Evolutionary conservation across 2,797 vertebrate genomes (phyloP), one percentile per base, ranked within the genome.

Genomic region (Lateolabrax maculatus): DNA sequence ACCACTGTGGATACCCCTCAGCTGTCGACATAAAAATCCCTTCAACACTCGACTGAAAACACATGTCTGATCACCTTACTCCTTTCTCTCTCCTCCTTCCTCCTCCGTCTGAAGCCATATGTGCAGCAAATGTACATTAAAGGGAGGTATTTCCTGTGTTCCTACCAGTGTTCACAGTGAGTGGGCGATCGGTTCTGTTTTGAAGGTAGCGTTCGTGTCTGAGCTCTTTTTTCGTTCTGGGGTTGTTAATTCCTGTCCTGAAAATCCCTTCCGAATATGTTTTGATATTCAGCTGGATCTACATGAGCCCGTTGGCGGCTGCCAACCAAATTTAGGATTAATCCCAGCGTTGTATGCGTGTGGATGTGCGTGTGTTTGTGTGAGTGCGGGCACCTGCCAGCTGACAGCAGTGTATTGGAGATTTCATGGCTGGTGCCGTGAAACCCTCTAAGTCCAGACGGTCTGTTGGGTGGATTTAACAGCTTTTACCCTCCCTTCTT

Each of bases 231-330:
- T 60, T 69, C 34, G n/a, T 70, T 75, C 15, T 44, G 49, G 15
- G 44, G 48, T 67, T 71, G 76, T 85, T 86, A 80, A 88, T 86
- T 84, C 84, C 85, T 79, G 57, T 80, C 81, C 77, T 79, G 62
- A 86, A 91, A 91, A 92, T 88, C 80, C 81, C 73, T 52, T 15
- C 68, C 6, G 53, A 90, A 88, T 89, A 86, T 87, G 84, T 88
- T 90, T 88, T 83, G 79, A 89, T 87, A 77, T 90, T 90, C 61
- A 77, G 72, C 85, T 83, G 71, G 74, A 88, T 83, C 77, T 84
- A 56, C 83, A 75, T 53, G 75, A 85, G 79, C 77, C 57, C 41
- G 46, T 46, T 41, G 63, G 83, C 48, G 86, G 83, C 85, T 79
- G 84, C 66, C 77, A 83, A 84, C 71, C 77, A 81, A 80, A 86